Conservation (phyloP, 2,888 invertebrate species). For the Drosophila putrida region DNA sequence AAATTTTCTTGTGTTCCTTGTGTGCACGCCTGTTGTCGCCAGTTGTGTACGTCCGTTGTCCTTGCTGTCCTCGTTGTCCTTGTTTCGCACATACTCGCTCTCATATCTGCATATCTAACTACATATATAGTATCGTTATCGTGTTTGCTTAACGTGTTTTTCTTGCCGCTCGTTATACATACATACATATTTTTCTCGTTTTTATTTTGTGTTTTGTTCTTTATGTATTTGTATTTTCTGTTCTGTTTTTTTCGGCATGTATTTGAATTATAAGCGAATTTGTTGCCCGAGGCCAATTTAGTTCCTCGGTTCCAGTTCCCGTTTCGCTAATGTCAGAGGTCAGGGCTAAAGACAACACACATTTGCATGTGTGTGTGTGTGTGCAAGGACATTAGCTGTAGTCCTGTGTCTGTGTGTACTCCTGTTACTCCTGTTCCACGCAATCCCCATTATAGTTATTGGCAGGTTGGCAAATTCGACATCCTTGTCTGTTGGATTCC, state of each 20-base stretch:
- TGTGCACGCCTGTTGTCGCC: conserved; percentile 44
- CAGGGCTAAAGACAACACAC: conserved; percentile 50
- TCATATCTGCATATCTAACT: conserved; percentile 40
- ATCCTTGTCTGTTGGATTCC: conserved; percentile 36
- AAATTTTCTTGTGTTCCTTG: conserved; percentile 63
- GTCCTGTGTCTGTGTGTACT: not conserved
- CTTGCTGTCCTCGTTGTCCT: conserved; percentile 58
- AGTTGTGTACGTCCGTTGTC: conserved; percentile 55
- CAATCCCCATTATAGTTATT: conserved; percentile 39
- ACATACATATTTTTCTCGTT: conserved; percentile 41
- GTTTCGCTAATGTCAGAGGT: conserved; percentile 70
- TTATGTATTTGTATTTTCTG: conserved; percentile 26
- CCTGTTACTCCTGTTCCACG: conserved; percentile 34
- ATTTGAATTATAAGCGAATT: conserved; percentile 77
- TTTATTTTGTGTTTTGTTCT: conserved; percentile 28
- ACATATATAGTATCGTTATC: conserved; percentile 71
- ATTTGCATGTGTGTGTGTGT: conserved; percentile 17
- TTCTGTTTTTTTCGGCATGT: conserved; percentile 39
- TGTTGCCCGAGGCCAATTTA: conserved; percentile 64
- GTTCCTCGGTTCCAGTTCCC: conserved; percentile 38
- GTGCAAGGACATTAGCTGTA: conserved; percentile 54
- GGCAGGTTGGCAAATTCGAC: conserved; percentile 48
- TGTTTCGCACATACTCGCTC: conserved; percentile 26
- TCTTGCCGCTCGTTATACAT: conserved; percentile 53
- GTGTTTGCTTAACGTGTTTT: conserved; percentile 78